phyloP scores from a whole-genome alignment of 2,888 invertebrate species.

The Apamea sordens region DNA sequence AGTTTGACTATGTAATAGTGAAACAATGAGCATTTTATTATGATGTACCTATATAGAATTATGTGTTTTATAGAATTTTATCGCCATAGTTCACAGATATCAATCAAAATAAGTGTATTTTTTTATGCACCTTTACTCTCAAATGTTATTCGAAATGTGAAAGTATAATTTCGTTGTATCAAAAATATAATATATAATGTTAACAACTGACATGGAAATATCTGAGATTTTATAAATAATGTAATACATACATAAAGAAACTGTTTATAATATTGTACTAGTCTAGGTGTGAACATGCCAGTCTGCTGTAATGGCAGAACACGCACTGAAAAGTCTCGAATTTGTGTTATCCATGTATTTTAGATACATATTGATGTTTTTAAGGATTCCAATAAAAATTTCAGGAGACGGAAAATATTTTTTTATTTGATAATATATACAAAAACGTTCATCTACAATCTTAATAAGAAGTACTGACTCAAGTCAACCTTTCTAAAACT shows the following conservation, averaged over 20 bases:
- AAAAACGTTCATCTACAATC: slow-evolving; percentile 66
- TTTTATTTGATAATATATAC: slow-evolving; percentile 80
- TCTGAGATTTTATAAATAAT: slow-evolving; percentile 61
- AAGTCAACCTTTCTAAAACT: slow-evolving; percentile 61
- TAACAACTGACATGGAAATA: slow-evolving; percentile 35
- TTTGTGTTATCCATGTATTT: slow-evolving; percentile 79
- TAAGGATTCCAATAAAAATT: slow-evolving; percentile 74
- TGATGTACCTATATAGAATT: not conserved
- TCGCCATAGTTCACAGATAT: slow-evolving; percentile 14
- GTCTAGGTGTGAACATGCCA: slow-evolving; percentile 44
- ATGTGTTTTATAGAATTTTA: slow-evolving; percentile 29
- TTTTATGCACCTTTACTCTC: slow-evolving; percentile 4
- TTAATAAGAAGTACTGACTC: slow-evolving; percentile 51
- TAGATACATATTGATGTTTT: slow-evolving; percentile 74
- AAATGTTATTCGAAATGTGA: slow-evolving; percentile 23
- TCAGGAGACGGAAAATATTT: slow-evolving; percentile 79
- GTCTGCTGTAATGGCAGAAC: slow-evolving; percentile 30
- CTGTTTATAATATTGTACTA: slow-evolving; percentile 56
- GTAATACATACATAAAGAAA: slow-evolving; percentile 56
- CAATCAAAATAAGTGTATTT: slow-evolving; percentile 18
- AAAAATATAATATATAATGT: slow-evolving; percentile 29
- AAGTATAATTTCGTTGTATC: slow-evolving; percentile 5
- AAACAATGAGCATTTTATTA: slow-evolving; percentile 31
- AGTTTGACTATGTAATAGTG: slow-evolving; percentile 54
- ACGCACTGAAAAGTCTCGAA: slow-evolving; percentile 79